These are phyloP conservation scores for Furcula furcula DNA, from an alignment of 2,888 invertebrate genomes.

Conservation along the genomic window DNA sequence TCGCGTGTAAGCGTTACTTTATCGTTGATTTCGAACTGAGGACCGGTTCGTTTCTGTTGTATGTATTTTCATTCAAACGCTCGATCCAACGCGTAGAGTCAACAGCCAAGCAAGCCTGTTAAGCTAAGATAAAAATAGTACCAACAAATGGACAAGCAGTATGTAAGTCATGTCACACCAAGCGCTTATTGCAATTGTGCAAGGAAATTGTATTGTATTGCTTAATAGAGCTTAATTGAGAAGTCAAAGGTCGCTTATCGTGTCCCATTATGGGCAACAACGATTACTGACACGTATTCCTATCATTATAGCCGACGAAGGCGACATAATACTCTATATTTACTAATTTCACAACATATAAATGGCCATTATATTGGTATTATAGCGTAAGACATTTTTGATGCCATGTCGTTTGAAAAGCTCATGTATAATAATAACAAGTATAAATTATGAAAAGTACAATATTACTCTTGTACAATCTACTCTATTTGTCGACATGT, in stretches of 20 bases:
- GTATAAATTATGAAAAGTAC: no score
- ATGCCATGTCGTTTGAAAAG: no score
- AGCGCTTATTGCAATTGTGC: slow-evolving; percentile 34
- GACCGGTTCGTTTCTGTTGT: slow-evolving; percentile 50
- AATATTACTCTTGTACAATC: no score
- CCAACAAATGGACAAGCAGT: slow-evolving; percentile 29
- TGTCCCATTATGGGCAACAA: slow-evolving; percentile 31
- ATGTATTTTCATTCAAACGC: slow-evolving; percentile 54
- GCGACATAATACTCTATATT: slow-evolving; percentile 18
- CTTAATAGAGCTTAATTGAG: slow-evolving; percentile 55
- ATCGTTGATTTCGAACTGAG: slow-evolving; percentile 30
- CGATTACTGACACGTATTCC: slow-evolving; percentile 39
- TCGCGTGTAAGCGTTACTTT: slow-evolving; percentile 34
- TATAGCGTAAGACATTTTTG: no score
- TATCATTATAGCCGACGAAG: slow-evolving; percentile 22
- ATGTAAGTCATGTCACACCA: slow-evolving; percentile 30
- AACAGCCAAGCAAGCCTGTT: slow-evolving; percentile 26
- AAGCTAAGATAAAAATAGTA: slow-evolving; percentile 40
- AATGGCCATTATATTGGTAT: no score
- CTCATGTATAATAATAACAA: no score
- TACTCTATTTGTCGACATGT: no score
- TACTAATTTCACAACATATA: slow-evolving; percentile 27
- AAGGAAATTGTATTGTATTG: slow-evolving; percentile 42
- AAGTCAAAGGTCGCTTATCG: slow-evolving; percentile 53
- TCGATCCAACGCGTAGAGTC: slow-evolving; percentile 38